These are phyloP conservation scores for Camelus dromedarius DNA, from an alignment of 2,113 vertebrate species.

Conservation along the genomic window DNA sequence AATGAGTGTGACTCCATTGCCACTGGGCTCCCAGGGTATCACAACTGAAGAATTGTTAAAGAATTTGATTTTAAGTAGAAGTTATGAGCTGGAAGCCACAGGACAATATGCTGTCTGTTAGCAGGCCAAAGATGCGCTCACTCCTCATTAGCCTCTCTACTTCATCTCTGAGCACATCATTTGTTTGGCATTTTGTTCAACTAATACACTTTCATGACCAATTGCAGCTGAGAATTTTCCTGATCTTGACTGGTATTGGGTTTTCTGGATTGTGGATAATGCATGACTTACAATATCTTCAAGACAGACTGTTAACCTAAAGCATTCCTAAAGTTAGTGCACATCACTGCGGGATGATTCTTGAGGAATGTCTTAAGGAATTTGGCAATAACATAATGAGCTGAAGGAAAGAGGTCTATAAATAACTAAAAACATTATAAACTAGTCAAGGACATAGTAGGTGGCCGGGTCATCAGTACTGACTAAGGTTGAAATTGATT, in stretches of 20 bases:
- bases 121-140: slow-evolving; percentile 64
- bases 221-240: not conserved
- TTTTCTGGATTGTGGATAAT: not conserved
- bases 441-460: not conserved
- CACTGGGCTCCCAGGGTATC: slow-evolving; percentile 56
- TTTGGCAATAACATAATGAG: not conserved
- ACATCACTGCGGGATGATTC: not conserved
- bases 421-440: not conserved
- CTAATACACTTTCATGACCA: slow-evolving; percentile 3
- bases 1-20: slow-evolving; percentile 22
- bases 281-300: not conserved
- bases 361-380: not conserved
- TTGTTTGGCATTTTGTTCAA: slow-evolving; percentile 53
- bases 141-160: not conserved
- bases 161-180: slow-evolving; percentile 55
- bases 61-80: slow-evolving; percentile 70
- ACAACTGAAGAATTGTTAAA: slow-evolving; percentile 75
- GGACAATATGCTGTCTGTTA: slow-evolving; percentile 75
- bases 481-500: not conserved
- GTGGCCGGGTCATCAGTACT: not conserved
- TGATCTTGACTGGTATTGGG: not conserved
- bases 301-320: not conserved
- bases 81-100: slow-evolving; percentile 65
- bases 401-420: not conserved
- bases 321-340: not conserved